Base-by-base conservation (phyloP, 1,140 invertebrate genomes). In the Rhyacophila brunnea region DNA sequence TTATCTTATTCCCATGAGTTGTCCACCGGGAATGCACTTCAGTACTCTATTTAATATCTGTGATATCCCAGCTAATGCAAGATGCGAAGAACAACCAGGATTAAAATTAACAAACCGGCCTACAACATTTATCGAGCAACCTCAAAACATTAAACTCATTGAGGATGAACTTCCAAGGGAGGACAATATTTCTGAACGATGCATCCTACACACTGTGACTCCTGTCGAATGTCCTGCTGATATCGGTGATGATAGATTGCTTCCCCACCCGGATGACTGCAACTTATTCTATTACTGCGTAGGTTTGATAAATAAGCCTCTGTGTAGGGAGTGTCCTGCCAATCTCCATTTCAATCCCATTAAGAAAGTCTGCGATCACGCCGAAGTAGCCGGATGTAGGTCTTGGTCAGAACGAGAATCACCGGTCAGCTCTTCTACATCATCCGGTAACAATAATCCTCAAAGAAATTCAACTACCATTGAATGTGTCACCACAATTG, bases 11-110 rank as follows among this genome's bases (percentile, higher is more conserved):
- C 66, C 73, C 6, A 75, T 77, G 68, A 6, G 49, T 5, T 87
- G 85, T 62, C 78, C 80, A 1, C 46, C 55, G 1, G 77, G 73
- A 1, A 67, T 85, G 1, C 75, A 79, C 47, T 62, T 62, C 47
- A 55, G 35, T 17, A 34, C 51, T 1, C 10, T 1, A n/a, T 20
- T 55, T 2, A 55, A 55, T 2, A 15, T 55, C 4, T 61, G 59
- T 18, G 59, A 61, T 36, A 35, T 9, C 3, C 51, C 51, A 19
- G n/a, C 28, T 18, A 49, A 35, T 42, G 51, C 51, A 1, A 38
- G 28, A 17, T 60, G 58, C 49, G 6, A 28, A 7, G 20, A 13
- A 5, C 32, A 50, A 38, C 1, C 20, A 36, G 17, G 11, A 18
- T 13, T 36, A 50, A 50, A 14, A 1, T 17, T 38, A 42, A 18